Evolutionary conservation across 2,888 invertebrate genomes (phyloP), one percentile per base, ranked within the genome.

Genomic region (Sceliomorpha sp.): DNA sequence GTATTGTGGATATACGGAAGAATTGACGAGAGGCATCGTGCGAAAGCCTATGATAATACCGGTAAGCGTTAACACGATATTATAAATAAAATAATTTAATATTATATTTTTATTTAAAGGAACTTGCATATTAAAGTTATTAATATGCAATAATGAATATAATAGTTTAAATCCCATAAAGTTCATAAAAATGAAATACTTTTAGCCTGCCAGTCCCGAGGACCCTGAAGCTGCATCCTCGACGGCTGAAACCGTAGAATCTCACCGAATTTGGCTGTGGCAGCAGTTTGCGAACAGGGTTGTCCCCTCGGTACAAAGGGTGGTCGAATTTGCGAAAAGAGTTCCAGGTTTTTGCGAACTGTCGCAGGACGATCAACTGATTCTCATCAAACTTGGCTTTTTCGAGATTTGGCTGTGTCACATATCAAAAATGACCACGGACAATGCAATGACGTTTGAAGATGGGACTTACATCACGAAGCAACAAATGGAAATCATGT

Each of bases 371-470:
- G 98, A 98, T 89, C 98, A 99, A 89, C 91, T 99, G 77, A 97
- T 98, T 77, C 92, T 99, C 75, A 97, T 98, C 84, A 98, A 99
- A 91, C 93, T 94, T 85, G 98, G 98, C 68, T 99, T 99, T 91
- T 97, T 98, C 88, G 98, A 98, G 89, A 93, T 98, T 70, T 98
- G 98, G 98, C 91, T 98, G 74, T 93, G 95, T 40, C 94, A 97
- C 82, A 93, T 95, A 71, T 92, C 96, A 6, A 92, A 94, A 72
- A 92, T 96, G 89, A 94, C 95, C 32, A 93, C 93, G 29, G 92
- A 93, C 63, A 90, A 93, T 45, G 92, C 93, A 74, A 90, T 98
- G 87, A 94, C 96, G 64, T 96, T 98, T 86, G 95, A 96, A 75
- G 97, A 98, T 87, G 98, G 98, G 31, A 94, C 94, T 40, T 93